Evolutionary conservation across 2,888 invertebrate genomes (phyloP), one percentile per base, ranked within the genome.

Genomic region (Bedellia somnulentella): DNA sequence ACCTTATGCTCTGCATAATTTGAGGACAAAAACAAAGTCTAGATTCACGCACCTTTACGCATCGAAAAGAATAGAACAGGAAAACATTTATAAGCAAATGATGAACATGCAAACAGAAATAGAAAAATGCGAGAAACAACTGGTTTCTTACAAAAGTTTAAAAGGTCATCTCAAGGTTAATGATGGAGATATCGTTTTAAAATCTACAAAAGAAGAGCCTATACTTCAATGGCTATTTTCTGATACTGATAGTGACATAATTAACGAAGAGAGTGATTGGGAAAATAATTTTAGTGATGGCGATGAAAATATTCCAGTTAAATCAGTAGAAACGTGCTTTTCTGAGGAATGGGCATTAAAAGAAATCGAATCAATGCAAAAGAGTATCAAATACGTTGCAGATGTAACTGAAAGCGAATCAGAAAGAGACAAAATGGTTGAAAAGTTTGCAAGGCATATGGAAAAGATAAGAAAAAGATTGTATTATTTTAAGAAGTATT

Each of bases 1-100:
- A 32, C 50, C 66, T 18, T 83, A 73, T 34, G 81, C 80, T 32
- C 48, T 82, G 8, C 56, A 59, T 25, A 60, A 52, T 33, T 45
- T 68, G 33, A 56, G 66, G 41, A 43, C 42, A 10, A 61, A 51
- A 48, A 43, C 49, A 1, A 67, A 68, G 39, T 66, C 58, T 0
- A 64, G 60, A 38, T 66, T 66, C 35, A 59, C 61, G 0, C 52
- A 63, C 37, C 37, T 73, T 1, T 71, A 57, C 27, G 49, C 44
- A 0, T 54, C 37, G 2, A 70, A 71, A 29, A 55, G 51, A 37
- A 44, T 46, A 15, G 62, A 64, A 32, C 34, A 66, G 22, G 61
- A 64, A 31, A 52, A 43, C 30, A 45, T 64, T 33, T 63, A 51
- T 32, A 55, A 57, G 36, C 44, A 61, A 37, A 64, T 70, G 60